These are phyloP conservation scores for Naja naja DNA, from an alignment of 2,113 vertebrate genomes.

Conservation along the genomic window DNA sequence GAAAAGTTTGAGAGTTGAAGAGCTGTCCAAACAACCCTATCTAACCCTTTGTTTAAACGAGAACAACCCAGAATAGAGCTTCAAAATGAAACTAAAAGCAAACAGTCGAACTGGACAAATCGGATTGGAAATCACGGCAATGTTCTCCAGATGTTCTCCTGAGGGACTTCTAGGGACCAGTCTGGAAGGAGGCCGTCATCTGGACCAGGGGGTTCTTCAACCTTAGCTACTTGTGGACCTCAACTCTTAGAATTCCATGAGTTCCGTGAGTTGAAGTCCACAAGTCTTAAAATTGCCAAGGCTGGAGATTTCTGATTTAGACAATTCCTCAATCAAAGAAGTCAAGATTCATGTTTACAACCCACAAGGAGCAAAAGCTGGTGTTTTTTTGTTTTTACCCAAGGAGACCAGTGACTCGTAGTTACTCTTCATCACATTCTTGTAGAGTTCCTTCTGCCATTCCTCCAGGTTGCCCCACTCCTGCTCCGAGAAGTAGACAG, in stretches of 20 bases:
- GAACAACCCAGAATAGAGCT: background rate
- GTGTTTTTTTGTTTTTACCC: constrained; percentile 43
- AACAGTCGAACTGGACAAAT: background rate
- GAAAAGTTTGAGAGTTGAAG: background rate
- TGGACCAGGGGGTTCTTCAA: background rate
- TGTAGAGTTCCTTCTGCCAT: constrained; percentile 65
- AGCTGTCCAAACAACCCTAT: too few species aligned
- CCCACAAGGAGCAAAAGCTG: background rate
- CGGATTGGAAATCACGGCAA: background rate
- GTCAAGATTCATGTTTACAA: background rate
- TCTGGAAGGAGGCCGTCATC: background rate
- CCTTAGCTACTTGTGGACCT: too few species aligned
- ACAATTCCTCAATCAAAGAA: background rate
- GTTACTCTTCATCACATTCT: constrained; percentile 62
- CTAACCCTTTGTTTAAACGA: too few species aligned
- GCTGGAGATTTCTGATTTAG: too few species aligned
- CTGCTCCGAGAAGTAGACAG: constrained; percentile 51
- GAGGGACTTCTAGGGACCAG: background rate
- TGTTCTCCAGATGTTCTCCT: background rate
- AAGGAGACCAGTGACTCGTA: constrained; percentile 60
- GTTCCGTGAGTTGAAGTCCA: too few species aligned
- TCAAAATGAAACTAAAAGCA: background rate
- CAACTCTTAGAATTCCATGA: too few species aligned
- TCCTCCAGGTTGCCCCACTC: constrained; percentile 63
- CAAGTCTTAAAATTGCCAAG: too few species aligned